Conservation (phyloP, 1,140 invertebrate genomes). For the Pollicipes pollicipes region DNA sequence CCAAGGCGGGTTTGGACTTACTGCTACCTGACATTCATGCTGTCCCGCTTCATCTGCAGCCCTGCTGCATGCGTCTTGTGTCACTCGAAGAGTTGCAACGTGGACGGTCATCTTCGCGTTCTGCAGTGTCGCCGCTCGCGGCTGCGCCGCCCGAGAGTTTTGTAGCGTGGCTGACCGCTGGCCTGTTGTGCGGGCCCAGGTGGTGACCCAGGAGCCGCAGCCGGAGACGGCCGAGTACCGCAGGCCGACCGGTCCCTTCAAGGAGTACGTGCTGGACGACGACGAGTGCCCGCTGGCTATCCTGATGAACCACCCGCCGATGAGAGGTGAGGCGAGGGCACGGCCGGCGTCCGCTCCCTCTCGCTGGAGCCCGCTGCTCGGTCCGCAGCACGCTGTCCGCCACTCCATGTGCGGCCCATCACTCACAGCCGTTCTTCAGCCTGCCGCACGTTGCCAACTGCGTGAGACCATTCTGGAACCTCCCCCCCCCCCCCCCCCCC, state of each 20-base stretch:
- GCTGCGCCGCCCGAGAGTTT: no score
- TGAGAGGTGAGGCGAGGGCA: no score
- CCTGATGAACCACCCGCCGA: conserved; percentile 70
- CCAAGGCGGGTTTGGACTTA: no score
- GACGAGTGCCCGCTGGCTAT: conserved; percentile 93
- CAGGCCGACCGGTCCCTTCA: conserved; percentile 8
- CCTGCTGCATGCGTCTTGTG: no score
- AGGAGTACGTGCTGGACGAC: conserved; percentile 85
- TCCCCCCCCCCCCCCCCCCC: no score
- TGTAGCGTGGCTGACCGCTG: no score
- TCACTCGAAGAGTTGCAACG: no score
- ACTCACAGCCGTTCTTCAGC: conserved; percentile 40
- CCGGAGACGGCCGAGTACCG: background rate
- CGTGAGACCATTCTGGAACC: no score
- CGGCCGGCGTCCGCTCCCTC: conserved; percentile 11
- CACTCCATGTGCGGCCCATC: conserved; percentile 35
- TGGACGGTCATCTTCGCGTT: no score
- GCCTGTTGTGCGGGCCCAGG: background rate
- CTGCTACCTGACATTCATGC: no score
- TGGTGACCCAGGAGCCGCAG: conserved; percentile 4
- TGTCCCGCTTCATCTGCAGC: no score
- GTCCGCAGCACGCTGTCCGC: conserved; percentile 34
- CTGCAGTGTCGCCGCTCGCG: no score
- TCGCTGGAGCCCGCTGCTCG: conserved; percentile 11
- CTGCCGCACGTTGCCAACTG: conserved; percentile 24